Evolutionary conservation across 1,140 invertebrate genomes (phyloP), one percentile per base, ranked within the genome.

Genomic region (Trigoniulus corallinus): DNA sequence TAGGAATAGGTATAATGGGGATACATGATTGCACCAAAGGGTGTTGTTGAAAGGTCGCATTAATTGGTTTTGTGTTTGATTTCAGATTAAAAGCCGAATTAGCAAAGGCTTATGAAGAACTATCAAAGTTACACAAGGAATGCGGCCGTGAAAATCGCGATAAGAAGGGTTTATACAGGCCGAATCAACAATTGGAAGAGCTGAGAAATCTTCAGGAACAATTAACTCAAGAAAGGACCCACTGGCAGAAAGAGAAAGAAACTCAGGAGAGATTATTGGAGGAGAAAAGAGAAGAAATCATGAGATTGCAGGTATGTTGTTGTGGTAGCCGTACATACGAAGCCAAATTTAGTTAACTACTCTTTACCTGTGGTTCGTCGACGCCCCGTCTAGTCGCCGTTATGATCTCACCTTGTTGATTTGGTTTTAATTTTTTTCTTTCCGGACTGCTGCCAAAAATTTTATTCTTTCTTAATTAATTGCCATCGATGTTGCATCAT

Each of bases 161-260:
- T 46, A 69, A 69, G 21, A 71, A 71, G 1, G 41, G 45, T 20
- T 22, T 51, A 1, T 79, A 80, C 56, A 74, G 73, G 51, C 79
- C 79, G 56, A 80, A 81, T 62, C 77, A 80, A 60, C 79, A 81
- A 56, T 63, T 83, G 47, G 81, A 83, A 65, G 80, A 82, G 57
- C 62, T 83, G 42, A 59, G 81, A 44, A 82, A 81, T 61, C 62
- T 82, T 34, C 81, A 82, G 64, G 81, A 81, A 61, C 77, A 82
- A 50, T 72, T 89, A 52, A 82, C 79, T 50, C 79, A 78, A 15
- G 86, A 89, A 58, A 80, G 84, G 57, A 77, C 80, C n/a, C 73
- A 74, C 15, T 89, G 84, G 78, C 73, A 78, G 1, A 68, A 70
- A 4, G 71, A 76, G 24, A 70, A 69, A 50, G 72, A 76, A 53